Conservation (phyloP, 2,113 vertebrate species). For the Recurvirostra avosetta region DNA sequence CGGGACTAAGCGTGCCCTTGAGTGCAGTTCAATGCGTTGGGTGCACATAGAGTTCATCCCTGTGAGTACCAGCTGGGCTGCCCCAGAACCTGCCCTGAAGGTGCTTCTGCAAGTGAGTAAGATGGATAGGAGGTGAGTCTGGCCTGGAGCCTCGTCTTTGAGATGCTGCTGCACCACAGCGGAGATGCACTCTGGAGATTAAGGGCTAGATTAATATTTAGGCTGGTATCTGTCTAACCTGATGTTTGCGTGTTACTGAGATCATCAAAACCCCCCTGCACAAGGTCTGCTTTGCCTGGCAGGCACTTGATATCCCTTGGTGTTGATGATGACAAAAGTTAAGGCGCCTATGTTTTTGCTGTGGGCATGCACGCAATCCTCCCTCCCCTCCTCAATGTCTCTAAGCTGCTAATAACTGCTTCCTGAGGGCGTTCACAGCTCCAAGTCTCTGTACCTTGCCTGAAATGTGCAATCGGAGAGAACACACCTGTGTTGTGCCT, state of each 20-base stretch:
- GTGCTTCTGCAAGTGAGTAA: background rate
- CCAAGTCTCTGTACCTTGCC: background rate
- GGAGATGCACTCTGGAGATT: background rate
- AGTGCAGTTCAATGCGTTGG: background rate
- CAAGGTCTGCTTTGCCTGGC: background rate
- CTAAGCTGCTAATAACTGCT: background rate
- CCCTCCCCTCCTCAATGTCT: background rate
- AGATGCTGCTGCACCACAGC: background rate
- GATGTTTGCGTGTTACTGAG: background rate
- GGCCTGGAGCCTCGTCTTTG: background rate
- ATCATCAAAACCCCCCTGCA: background rate
- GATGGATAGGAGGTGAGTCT: background rate
- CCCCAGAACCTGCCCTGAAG: background rate
- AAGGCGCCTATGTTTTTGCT: background rate
- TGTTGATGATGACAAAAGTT: background rate
- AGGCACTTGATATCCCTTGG: background rate
- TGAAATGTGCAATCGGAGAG: background rate
- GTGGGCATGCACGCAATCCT: background rate
- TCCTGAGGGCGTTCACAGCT: background rate
- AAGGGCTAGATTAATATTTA: background rate
- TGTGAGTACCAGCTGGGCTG: background rate
- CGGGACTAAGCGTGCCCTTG: background rate
- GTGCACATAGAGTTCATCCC: background rate
- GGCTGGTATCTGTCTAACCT: background rate
- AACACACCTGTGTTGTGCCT: background rate